Conservation (phyloP, 2,113 vertebrate genomes). For the Suncus etruscus region DNA sequence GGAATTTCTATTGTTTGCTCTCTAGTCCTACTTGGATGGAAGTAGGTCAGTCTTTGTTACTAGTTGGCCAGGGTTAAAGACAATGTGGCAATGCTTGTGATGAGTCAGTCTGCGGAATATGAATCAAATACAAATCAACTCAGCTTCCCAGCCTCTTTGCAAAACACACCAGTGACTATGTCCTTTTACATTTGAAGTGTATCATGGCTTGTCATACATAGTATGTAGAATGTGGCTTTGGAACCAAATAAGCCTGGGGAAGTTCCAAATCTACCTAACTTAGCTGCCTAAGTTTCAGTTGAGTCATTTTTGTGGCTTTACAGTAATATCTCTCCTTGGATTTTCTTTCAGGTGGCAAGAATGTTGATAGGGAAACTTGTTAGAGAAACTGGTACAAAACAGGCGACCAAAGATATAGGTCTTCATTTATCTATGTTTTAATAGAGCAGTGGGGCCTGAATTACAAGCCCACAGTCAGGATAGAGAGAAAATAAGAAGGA, state of each 20-base stretch:
- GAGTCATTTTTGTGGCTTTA: not conserved
- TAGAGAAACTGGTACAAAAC: not conserved
- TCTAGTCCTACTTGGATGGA: not conserved
- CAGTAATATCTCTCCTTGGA: not conserved
- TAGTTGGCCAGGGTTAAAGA: not conserved
- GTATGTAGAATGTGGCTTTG: not conserved
- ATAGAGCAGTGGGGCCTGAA: not conserved
- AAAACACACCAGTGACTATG: not conserved
- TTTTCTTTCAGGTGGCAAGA: not conserved
- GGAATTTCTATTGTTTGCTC: constrained; percentile 11
- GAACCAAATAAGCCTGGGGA: not conserved
- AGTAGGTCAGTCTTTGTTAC: not conserved
- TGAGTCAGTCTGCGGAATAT: not conserved
- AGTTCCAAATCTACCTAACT: not conserved
- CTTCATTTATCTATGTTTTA: not conserved
- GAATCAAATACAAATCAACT: not conserved
- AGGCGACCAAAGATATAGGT: not conserved
- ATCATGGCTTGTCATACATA: not conserved
- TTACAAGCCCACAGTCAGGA: not conserved
- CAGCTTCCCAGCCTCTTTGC: not conserved
- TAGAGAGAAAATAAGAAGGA: not conserved
- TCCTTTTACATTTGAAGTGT: not conserved
- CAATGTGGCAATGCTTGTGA: not conserved
- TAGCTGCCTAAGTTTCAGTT: not conserved
- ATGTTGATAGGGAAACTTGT: not conserved